Evolutionary conservation across 2,888 invertebrate species (phyloP), one percentile per base, ranked within the genome.

Genomic region (Napeogenes sylphis): DNA sequence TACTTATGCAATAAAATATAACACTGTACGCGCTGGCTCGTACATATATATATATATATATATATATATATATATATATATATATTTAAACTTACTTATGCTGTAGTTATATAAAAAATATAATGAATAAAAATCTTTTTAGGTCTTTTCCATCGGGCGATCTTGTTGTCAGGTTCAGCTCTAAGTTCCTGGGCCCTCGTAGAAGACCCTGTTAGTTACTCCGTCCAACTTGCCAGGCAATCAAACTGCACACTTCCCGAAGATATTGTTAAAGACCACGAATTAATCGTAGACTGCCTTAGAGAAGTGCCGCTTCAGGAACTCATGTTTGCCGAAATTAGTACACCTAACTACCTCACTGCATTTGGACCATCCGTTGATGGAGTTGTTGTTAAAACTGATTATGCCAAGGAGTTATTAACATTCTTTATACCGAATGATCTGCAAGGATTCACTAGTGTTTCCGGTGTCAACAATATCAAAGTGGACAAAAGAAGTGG

Each of bases 331-430:
- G 94, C 95, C 1, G 96, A 95, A 76, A 94, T 95, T 58, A 93
- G 92, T 67, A 94, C 96, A 4, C 96, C 96, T 0, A 95, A 95
- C 61, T 96, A 96, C 79, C 86, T 97, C 57, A 96, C 95, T 68
- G 94, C 96, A 0, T 98, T 98, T 76, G 98, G 98, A 0, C 98
- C 98, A 0, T 97, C 97, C 74, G 96, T 98, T 54, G 98, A 98
- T 79, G 98, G 97, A 59, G 97, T 98, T 61, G 97, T 98, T 64
- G 97, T 98, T 71, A 95, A 96, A 86, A 94, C 96, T 45, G 96
- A 96, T 81, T 95, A 96, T 77, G 95, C 96, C 58, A 96, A 96
- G 81, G 95, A 95, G 77, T 87, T 95, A 8, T 90, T 95, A 21
- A 94, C 95, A 6, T 95, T 93, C 77, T 93, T 95, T 78, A 92